These are phyloP conservation scores for Muraenolepis orangiensis DNA, from an alignment of 2,797 vertebrate species.

Conservation along the genomic window DNA sequence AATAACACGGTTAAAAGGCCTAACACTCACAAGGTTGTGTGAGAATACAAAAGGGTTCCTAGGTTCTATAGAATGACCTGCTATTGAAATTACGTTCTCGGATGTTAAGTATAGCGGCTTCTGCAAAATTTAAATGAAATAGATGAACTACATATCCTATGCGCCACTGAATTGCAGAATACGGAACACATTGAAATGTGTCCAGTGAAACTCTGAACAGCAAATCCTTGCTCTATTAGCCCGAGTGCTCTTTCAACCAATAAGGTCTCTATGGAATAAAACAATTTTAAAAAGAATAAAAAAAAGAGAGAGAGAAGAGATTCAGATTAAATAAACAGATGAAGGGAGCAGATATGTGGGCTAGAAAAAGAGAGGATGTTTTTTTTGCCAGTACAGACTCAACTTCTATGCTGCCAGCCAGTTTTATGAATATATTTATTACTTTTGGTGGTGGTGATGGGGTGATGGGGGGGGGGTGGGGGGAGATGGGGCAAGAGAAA, in stretches of 20 bases:
- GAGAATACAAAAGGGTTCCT: background rate
- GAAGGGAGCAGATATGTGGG: background rate
- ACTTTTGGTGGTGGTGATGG: conserved; percentile 28
- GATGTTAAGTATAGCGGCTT: background rate
- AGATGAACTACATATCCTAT: conserved; percentile 2
- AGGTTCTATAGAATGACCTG: no score
- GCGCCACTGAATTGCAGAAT: conserved; percentile 15
- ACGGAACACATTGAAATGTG: background rate
- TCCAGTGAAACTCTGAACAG: conserved; percentile 21
- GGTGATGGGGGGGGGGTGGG: conserved; percentile 18
- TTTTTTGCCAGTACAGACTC: conserved; percentile 27
- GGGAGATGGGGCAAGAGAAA: conserved; percentile 25
- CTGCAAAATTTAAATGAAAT: background rate
- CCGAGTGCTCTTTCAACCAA: conserved; percentile 29
- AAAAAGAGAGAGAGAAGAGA: background rate
- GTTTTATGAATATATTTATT: conserved; percentile 55
- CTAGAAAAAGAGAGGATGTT: conserved; percentile 14
- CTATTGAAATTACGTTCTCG: background rate
- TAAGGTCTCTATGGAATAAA: conserved; percentile 33
- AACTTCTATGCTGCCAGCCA: conserved; percentile 31
- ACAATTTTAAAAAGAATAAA: background rate
- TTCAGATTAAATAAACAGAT: background rate
- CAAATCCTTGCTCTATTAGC: conserved; percentile 37
- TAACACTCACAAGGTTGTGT: no score
- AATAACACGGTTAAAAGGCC: background rate